Percentiles rank a stretch among this genome's conserved stretches.
Conservation (phyloP, 2,113 vertebrate genomes). For the Trachemys scripta region DNA sequence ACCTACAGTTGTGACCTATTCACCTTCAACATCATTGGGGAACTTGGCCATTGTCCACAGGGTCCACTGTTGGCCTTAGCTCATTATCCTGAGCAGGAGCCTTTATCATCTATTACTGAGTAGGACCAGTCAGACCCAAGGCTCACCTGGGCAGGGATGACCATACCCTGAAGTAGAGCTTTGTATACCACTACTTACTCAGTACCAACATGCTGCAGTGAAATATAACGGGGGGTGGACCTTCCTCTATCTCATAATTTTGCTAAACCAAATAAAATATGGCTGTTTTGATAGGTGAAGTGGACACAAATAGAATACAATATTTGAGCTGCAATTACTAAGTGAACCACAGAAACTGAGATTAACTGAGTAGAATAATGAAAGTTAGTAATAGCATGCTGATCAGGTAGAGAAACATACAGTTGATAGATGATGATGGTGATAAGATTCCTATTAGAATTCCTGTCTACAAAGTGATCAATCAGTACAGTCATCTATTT, state of each 20-base stretch:
- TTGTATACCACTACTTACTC: not conserved
- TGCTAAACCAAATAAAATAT: not conserved
- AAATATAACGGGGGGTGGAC: not conserved
- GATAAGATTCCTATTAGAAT: not conserved
- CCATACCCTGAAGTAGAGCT: not conserved
- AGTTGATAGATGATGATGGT: not conserved
- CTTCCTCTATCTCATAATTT: not conserved
- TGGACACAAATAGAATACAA: not conserved
- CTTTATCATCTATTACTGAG: not conserved
- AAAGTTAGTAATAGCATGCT: not conserved
- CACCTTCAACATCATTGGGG: not conserved
- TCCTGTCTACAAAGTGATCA: not conserved
- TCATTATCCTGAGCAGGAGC: not conserved
- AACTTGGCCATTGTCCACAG: not conserved
- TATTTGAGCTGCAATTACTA: not conserved
- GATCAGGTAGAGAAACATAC: not conserved
- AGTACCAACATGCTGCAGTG: not conserved
- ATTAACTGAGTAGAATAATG: not conserved
- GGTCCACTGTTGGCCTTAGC: not conserved
- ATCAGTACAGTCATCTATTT: not conserved
- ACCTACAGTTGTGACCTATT: not conserved
- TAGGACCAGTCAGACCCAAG: not conserved
- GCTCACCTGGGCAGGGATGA: not conserved
- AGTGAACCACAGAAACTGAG: not conserved
- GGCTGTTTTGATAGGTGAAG: not conserved